A percentile compares a stretch with the other conserved stretches of the same genome.
Evolutionary conservation across 2,888 invertebrate genomes (phyloP).

Genomic region (Sphinx pinastri): DNA sequence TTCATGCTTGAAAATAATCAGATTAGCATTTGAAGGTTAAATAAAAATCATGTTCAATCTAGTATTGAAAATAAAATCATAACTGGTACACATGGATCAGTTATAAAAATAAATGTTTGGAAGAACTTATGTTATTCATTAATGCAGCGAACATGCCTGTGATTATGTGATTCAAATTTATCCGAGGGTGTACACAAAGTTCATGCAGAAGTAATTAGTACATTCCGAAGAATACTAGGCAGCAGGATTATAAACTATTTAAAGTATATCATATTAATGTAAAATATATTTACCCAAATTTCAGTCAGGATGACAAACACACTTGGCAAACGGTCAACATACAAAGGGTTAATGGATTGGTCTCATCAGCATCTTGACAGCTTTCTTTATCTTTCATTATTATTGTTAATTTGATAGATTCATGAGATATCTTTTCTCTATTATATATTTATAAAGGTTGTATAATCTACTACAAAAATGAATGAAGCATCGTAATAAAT

Average conservation of each 20-base stretch:
- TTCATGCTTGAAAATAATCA: conserved; percentile 57
- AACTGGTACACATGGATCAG: conserved; percentile 35
- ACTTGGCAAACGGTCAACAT: conserved; percentile 72
- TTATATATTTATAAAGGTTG: neutral
- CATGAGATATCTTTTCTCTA: conserved; percentile 36
- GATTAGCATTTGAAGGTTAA: conserved; percentile 32
- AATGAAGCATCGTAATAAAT: conserved; percentile 9
- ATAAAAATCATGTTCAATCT: conserved; percentile 47
- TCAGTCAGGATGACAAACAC: conserved; percentile 80
- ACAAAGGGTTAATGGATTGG: conserved; percentile 62
- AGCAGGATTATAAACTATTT: conserved; percentile 74
- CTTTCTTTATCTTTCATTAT: conserved; percentile 58
- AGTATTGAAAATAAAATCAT: conserved; percentile 43
- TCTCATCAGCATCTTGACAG: conserved; percentile 82
- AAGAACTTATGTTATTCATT: conserved; percentile 29
- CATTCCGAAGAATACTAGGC: conserved; percentile 77
- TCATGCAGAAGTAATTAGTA: conserved; percentile 78
- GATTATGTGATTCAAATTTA: conserved; percentile 57
- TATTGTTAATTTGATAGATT: conserved; percentile 45
- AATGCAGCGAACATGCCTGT: conserved; percentile 65
- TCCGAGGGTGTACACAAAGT: conserved; percentile 68
- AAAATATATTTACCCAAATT: conserved; percentile 82
- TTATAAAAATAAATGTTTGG: conserved; percentile 32
- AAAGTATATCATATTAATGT: conserved; percentile 69
- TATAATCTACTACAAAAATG: conserved; percentile 8